Base-by-base conservation (phyloP, 1,140 invertebrate genomes). In the Sinonovacula constricta region DNA sequence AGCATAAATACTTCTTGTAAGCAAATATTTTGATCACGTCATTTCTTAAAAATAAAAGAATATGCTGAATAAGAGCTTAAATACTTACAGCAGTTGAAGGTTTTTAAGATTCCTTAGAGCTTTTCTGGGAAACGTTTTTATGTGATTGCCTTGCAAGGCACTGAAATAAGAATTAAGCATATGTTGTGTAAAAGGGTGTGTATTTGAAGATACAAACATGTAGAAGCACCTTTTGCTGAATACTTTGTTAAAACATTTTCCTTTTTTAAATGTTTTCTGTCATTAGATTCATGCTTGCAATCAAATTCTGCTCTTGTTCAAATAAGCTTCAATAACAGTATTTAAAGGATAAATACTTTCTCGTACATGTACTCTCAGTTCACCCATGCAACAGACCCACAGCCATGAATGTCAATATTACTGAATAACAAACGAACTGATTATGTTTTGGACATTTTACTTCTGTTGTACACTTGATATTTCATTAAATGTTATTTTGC, bases 61-160 rank as follows among this genome's bases (percentile, higher is more conserved):
- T 51, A 34, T 53, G 60, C 18, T 22, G 36, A 33, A 34, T 10
- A 33, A n/a, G n/a, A 24, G 22, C n/a, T 14, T 22, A 0, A 30
- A 12, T 45, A 76, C 71, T 69, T 56, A 81, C 79, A 75, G 53
- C 7, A 33, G 26, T 56, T 53, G 3, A 0, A 79, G 60, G 10
- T 33, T 31, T 3, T 34, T 18, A 57, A 79, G 62, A 31, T 76
- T 18, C 39, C 60, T 56, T 24, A 72, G 49, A 3, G 69, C 68
- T 7, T 30, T 34, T 12, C 3, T 3, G 30, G 77, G 77, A 7
- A 79, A 56, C 4, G 60, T 45, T 26, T 49, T 56, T 31, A 79
- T 24, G 28, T 33, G 65, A 54, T 79, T 79, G 24, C 77, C 77
- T 59, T 79, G 76, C 7, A 83, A 22, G 14, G 63, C 45, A 10